These are phyloP conservation scores for Marmota flaviventris DNA, from an alignment of 2,113 vertebrate genomes.

Conservation along the genomic window DNA sequence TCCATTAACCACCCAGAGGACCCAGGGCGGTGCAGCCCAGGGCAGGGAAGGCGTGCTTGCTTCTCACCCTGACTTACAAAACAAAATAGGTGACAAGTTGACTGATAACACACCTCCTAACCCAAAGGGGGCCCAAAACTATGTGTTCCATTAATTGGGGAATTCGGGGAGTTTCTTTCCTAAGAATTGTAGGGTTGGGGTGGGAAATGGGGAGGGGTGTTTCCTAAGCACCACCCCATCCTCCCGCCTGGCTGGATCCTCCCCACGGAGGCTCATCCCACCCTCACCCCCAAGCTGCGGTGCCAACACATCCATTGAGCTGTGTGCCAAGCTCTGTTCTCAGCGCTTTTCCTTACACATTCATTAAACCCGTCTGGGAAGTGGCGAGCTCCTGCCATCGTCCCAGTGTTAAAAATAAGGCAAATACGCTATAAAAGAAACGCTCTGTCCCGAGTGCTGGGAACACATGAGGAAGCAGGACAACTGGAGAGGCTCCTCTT, in stretches of 20 bases:
- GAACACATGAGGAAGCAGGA: neutral
- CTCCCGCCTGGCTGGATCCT: accelerated
- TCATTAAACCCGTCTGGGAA: neutral
- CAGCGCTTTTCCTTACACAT: neutral
- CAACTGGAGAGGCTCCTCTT: too few relatives aligned
- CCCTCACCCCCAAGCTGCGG: accelerated
- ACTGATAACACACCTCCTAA: neutral
- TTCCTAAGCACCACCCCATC: neutral
- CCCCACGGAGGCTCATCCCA: accelerated
- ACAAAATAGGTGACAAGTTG: neutral
- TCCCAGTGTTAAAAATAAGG: neutral
- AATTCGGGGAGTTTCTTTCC: neutral
- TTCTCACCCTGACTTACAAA: neutral
- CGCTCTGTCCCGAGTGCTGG: neutral
- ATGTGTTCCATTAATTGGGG: neutral
- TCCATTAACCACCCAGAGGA: neutral
- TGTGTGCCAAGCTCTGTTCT: neutral
- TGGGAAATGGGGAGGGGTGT: neutral
- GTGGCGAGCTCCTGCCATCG: neutral
- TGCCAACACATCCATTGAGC: neutral
- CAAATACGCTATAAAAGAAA: neutral
- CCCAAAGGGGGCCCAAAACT: neutral
- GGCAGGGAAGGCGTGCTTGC: neutral
- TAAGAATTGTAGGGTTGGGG: neutral
- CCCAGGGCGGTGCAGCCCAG: neutral